Evolutionary conservation across 2,888 invertebrate genomes (phyloP), one percentile per base, ranked within the genome.

Genomic region (Xestia c-nigrum): DNA sequence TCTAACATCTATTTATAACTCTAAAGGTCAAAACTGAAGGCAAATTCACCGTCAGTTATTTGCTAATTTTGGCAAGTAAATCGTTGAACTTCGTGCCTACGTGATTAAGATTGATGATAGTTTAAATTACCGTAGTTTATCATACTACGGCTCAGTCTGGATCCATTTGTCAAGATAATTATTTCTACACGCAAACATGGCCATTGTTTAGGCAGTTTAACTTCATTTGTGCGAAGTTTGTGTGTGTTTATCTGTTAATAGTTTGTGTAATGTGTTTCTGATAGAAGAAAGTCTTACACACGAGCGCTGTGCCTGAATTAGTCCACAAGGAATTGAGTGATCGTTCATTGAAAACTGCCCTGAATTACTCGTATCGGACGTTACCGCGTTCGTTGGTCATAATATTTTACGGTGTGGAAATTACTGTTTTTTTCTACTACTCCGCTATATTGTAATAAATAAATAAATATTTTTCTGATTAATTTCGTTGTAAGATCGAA

Each of bases 101-200:
- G 76, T 78, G 69, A 86, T 80, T 80, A 74, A 66, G 86, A 85
- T 85, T 82, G 66, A 86, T 86, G 84, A 50, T 80, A 78, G 75
- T 76, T 75, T 24, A 79, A 82, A 78, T 78, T 76, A 72, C 68
- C 43, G 66, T 76, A 72, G 80, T 84, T 74, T 84, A 79, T 75
- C 72, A 76, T 71, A 74, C 74, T 67, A 71, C 68, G 43, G 65
- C 40, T 76, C 55, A 66, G 78, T 74, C 72, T 81, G 80, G 87
- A 84, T 85, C 81, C 81, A 80, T 85, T 80, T 84, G 72, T 84
- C 82, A 85, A 75, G 82, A 82, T 80, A 82, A 84, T 85, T 82
- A 81, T 83, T 80, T 81, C 76, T 61, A 81, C 88, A 89, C 85
- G 88, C 88, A 83, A 85, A 75, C 72, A 68, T 78, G 67, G 78